Evolutionary conservation across 2,888 invertebrate species (phyloP).

Genomic region (Gari tellinella): DNA sequence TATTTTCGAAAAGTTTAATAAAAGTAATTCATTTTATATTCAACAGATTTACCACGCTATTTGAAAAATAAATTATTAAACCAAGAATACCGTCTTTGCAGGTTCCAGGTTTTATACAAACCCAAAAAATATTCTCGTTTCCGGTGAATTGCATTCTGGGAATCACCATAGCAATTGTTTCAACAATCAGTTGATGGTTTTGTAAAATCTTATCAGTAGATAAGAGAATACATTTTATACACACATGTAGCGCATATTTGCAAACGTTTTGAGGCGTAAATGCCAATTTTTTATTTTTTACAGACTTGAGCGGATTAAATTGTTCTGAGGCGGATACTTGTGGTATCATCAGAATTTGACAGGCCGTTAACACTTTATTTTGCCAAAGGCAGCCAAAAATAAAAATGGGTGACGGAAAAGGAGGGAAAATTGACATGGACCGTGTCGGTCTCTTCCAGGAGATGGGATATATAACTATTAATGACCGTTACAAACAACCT

Average conservation of each 20-base stretch:
- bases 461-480: constrained; percentile 83
- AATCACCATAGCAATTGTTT: constrained; percentile 78
- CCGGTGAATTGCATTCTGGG: constrained; percentile 55
- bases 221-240: not conserved
- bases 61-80: too few relatives aligned
- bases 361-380: not conserved
- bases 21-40: too few relatives aligned
- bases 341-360: not conserved
- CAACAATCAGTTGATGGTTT: constrained; percentile 64
- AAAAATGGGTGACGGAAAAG: constrained; percentile 72
- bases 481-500: constrained; percentile 80
- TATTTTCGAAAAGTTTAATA: too few relatives aligned
- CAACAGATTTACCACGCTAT: too few relatives aligned
- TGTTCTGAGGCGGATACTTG: too few relatives aligned
- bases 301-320: too few relatives aligned
- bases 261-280: not conserved
- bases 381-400: constrained; percentile 2
- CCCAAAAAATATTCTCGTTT: constrained; percentile 45
- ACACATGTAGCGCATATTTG: not conserved
- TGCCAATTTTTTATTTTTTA: too few relatives aligned
- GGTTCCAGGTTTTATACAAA: too few relatives aligned
- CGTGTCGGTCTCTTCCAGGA: constrained; percentile 84
- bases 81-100: too few relatives aligned
- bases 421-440: constrained; percentile 83
- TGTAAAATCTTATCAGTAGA: not conserved